Evolutionary conservation across 2,888 invertebrate genomes (phyloP).

Genomic region (Orchestes rusci): DNA sequence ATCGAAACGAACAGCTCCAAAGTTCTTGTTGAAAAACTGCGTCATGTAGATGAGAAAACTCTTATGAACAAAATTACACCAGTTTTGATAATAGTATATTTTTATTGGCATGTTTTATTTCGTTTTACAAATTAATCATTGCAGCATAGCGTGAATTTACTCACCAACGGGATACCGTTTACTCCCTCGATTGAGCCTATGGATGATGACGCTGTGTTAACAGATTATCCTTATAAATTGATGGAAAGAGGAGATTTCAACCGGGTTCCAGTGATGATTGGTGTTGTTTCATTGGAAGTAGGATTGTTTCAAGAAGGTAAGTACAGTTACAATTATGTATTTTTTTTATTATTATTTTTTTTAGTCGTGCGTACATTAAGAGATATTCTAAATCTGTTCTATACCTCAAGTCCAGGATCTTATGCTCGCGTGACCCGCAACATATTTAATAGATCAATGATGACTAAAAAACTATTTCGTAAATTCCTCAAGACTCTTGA

Average conservation of each 20-base stretch:
- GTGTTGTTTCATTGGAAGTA: conserved; percentile 47
- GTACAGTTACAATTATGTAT: too few relatives aligned
- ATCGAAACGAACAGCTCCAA: conserved; percentile 15
- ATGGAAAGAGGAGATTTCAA: conserved; percentile 24
- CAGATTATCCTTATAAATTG: conserved; percentile 19
- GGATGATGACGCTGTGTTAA: conserved; percentile 23
- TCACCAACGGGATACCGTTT: conserved; percentile 26
- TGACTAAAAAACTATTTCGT: conserved; percentile 17
- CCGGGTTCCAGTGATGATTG: conserved; percentile 46
- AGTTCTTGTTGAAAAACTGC: conserved; percentile 9
- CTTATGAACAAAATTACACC: conserved; percentile 15
- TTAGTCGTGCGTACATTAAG: conserved; percentile 40
- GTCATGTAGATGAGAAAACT: conserved; percentile 5
- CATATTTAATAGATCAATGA: conserved; percentile 9
- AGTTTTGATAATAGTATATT: conserved; percentile 9
- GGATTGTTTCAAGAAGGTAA: conserved; percentile 25
- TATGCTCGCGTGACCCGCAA: conserved; percentile 38
- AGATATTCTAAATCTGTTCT: conserved; percentile 44
- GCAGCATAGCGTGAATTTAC: too few relatives aligned
- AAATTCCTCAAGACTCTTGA: conserved; percentile 21
- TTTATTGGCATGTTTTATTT: too few relatives aligned
- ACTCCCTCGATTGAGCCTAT: conserved; percentile 25
- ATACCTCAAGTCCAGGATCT: conserved; percentile 42
- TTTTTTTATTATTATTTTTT: conserved; percentile 26
- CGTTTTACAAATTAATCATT: too few relatives aligned